Base-by-base conservation (phyloP, 2,888 invertebrate species). In the Drosophila kambysellisi region DNA sequence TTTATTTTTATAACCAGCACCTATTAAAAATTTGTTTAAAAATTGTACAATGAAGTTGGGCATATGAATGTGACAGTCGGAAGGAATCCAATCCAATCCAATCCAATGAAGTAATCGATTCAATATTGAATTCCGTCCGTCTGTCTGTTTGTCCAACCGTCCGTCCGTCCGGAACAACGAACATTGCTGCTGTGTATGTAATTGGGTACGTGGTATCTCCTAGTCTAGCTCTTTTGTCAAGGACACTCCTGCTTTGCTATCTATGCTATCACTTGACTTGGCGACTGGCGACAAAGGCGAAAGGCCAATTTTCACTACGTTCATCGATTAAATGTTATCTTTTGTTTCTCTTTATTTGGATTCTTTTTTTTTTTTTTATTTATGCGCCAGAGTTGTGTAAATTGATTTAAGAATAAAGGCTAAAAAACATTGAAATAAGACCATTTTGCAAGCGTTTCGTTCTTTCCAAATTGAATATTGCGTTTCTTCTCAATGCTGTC, bases 341-440 rank as follows among this genome's bases (percentile, higher is more conserved):
- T 48, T 33, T 41, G 20, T 25, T 4, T 43, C 43, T 12, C 20
- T 12, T 20, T 5, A 41, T n/a, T n/a, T 11, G 41, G n/a, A 6
- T 43, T 43, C n/a, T 2, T 50, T 54, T 39, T 54, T 54, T 29
- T 15, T 33, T 32, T 59, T 59, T 20, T 9, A 32, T 52, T 33
- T 20, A 35, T 29, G 33, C 15, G 25, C 48, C 39, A 25, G 11
- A 48, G 20, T 43, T 67, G 35, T 60, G 41, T 51, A 61, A 50
- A 70, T 70, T 37, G 37, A 50, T 51, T 70, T 29, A 33, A 51
- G 43, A 65, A 59, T 30, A 75, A 57, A 43, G 11, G 8, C 46
- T 29, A 37, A 67, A 25, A 25, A 43, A 48, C 20, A 25, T 60
- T 41, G 25, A 1, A 39, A 30, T 35, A 59, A 29, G 48, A 29